Percentiles rank a stretch among this genome's conserved stretches.
These are phyloP conservation scores for Spilogale gracilis DNA, from an alignment of 2,113 vertebrate genomes.

Conservation along the genomic window DNA sequence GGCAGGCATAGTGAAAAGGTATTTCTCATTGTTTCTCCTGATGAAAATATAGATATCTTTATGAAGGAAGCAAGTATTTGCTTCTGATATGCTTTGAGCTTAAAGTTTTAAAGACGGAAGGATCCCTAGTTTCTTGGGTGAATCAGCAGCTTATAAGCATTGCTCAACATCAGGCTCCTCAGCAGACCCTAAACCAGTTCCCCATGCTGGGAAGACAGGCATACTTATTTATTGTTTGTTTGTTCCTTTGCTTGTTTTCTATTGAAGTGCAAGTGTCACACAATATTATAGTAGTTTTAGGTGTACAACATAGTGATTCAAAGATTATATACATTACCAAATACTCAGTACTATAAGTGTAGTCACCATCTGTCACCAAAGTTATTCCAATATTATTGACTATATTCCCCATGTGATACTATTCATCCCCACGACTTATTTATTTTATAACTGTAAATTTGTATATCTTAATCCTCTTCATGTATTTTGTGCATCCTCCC, in stretches of 20 bases:
- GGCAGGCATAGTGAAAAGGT: background rate
- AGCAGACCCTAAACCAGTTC: background rate
- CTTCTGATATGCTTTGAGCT: background rate
- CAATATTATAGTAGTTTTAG: background rate
- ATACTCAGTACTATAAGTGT: background rate
- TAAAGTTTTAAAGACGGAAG: background rate
- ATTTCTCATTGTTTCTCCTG: conserved; percentile 2
- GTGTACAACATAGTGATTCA: background rate
- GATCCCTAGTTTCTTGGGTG: background rate
- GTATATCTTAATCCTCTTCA: background rate
- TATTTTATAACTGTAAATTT: background rate
- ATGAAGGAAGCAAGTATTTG: background rate
- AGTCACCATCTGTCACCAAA: background rate
- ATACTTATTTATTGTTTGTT: background rate
- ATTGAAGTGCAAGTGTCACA: background rate
- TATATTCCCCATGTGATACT: background rate
- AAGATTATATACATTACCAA: background rate
- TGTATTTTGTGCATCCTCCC: background rate
- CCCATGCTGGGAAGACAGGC: background rate
- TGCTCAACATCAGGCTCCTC: background rate
- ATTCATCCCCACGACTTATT: background rate
- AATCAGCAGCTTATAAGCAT: background rate
- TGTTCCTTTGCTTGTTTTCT: background rate
- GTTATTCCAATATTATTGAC: background rate
- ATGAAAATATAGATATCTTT: background rate